A percentile compares a stretch with the other conserved stretches of the same genome.
Conservation (phyloP, 1,140 invertebrate species). For the Steinernema khuongi region DNA sequence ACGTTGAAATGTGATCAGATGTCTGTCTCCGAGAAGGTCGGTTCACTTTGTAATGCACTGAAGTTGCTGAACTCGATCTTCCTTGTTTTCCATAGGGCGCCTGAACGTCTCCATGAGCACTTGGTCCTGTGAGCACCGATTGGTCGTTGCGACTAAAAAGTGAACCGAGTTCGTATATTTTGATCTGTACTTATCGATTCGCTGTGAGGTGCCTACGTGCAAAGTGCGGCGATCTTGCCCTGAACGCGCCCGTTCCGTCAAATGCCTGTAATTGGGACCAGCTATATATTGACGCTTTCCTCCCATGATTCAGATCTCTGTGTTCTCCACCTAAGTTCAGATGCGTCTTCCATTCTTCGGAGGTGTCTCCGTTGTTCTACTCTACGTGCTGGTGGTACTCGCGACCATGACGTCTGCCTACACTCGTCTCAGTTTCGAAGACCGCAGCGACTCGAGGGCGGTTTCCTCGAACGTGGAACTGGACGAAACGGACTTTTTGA, state of each 20-base stretch:
- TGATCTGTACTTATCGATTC: too few relatives aligned
- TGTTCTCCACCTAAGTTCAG: too few relatives aligned
- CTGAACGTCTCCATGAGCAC: too few relatives aligned
- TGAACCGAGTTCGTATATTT: too few relatives aligned
- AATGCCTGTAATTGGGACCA: not conserved
- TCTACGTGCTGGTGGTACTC: not conserved
- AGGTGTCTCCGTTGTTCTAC: not conserved
- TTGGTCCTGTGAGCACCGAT: too few relatives aligned
- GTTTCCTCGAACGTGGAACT: not conserved
- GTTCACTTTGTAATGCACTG: too few relatives aligned
- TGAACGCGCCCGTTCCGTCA: not conserved
- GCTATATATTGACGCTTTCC: not conserved
- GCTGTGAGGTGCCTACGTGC: not conserved
- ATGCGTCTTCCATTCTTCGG: not conserved
- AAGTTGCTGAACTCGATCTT: too few relatives aligned
- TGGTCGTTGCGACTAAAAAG: too few relatives aligned
- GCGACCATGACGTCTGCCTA: not conserved
- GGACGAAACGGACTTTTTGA: slow-evolving; percentile 4
- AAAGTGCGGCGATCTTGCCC: not conserved
- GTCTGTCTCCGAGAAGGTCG: too few relatives aligned
- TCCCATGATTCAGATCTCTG: not conserved
- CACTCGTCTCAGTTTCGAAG: slow-evolving; percentile 13
- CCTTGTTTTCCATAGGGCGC: too few relatives aligned
- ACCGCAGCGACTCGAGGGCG: not conserved
- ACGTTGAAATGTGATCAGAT: too few relatives aligned